Evolutionary conservation across 2,888 invertebrate species (phyloP), one percentile per base, ranked within the genome.

Genomic region (Lepeophtheirus nordmannii): DNA sequence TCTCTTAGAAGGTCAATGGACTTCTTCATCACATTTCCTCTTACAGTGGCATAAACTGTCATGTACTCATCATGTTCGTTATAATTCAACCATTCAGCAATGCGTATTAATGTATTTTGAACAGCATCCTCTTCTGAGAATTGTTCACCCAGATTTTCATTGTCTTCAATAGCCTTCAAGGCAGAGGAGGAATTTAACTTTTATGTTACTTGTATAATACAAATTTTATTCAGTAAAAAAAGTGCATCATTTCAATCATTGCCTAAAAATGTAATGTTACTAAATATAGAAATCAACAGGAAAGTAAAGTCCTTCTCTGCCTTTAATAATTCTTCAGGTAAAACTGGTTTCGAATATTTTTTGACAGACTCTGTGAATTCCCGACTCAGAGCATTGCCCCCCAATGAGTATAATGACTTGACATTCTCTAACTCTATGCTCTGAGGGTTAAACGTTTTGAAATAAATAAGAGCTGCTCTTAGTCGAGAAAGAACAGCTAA

Each of bases 371-470:
- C 87, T 71, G 89, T 86, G 75, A 93, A 93, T 71, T 96, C 91
- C 68, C 83, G 82, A 73, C 90, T 89, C 59, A 96, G 75, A 68
- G 88, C 85, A 71, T 87, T 84, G 65, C 89, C 86, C 1, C 94
- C 94, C 20, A 38, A 30, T n/a, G 22, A 30, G 38, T 67, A 58
- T 7, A 46, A 37, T n/a, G 60, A 12, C 46, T 62, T 67, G 70
- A 96, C 87, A 78, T 93, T 93, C 73, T 91, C 89, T 65, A 94
- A 76, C 76, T 96, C 94, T 30, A 91, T 88, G 75, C 91, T 91
- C 72, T 89, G 89, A 0, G 90, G 87, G 75, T 92, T 93, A 73
- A 92, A 87, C 72, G 87, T 86, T 72, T 89, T 85, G 76, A 96
- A 96, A 75, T 93, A 96, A 62, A 84, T 84, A 73, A 89, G 86